A percentile compares a stretch with the other conserved stretches of the same genome.
These are phyloP conservation scores for Heterodera schachtii DNA, from an alignment of 1,140 invertebrate genomes.

Conservation along the genomic window DNA sequence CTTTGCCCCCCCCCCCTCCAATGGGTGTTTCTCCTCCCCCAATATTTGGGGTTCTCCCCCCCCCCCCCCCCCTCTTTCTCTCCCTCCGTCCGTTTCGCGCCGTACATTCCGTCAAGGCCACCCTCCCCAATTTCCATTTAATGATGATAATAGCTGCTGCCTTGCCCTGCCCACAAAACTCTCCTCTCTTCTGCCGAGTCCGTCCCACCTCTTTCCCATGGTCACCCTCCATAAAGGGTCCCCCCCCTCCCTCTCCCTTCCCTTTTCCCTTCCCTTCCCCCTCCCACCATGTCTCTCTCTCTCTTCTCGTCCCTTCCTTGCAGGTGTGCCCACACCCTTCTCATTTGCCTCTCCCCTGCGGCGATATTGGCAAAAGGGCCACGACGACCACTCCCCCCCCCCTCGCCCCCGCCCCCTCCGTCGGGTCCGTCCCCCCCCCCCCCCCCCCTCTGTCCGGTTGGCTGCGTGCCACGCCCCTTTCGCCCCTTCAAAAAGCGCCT, in stretches of 20 bases:
- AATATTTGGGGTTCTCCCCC: not conserved
- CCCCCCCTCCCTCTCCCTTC: not conserved
- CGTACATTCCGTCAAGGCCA: constrained; percentile 1
- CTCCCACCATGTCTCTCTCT: too few species aligned
- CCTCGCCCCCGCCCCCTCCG: not conserved
- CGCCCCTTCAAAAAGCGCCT: not conserved
- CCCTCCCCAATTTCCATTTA: not conserved
- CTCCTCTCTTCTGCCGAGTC: not conserved
- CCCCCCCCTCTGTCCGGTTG: not conserved
- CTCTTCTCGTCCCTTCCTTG: not conserved
- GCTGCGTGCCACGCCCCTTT: not conserved
- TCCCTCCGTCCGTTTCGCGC: not conserved
- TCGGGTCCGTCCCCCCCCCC: not conserved
- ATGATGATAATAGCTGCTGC: not conserved
- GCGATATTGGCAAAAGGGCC: not conserved
- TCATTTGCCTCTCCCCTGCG: not conserved
- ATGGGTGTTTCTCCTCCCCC: not conserved
- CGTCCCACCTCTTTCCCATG: not conserved
- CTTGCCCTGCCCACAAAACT: not conserved
- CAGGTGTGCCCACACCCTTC: not conserved
- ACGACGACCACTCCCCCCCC: not conserved
- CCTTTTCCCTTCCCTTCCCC: not conserved
- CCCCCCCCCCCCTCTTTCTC: too few species aligned
- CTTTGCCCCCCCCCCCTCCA: not conserved
- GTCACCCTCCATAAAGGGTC: not conserved